Conservation (phyloP, 2,113 vertebrate species). For the Hypanus sabinus region DNA sequence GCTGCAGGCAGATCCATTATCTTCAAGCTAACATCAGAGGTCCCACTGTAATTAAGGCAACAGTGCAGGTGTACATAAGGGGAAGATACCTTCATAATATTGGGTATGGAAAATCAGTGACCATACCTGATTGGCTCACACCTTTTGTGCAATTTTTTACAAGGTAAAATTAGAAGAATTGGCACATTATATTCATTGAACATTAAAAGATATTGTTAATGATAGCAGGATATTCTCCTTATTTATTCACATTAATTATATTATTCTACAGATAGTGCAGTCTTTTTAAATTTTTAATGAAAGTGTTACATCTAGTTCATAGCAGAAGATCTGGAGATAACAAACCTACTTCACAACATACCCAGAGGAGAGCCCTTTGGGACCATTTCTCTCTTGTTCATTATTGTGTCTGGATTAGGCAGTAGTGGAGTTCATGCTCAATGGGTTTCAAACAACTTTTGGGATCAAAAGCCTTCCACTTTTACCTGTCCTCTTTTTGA, state of each 20-base stretch:
- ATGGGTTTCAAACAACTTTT: conserved; percentile 64
- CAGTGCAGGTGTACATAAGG: conserved; percentile 6
- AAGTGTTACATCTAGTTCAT: conserved; percentile 68
- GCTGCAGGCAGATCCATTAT: conserved; percentile 14
- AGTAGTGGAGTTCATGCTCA: conserved; percentile 63
- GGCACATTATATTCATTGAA: not conserved
- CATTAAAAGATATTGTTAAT: not conserved
- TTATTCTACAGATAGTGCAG: not conserved
- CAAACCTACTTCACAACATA: conserved; percentile 66
- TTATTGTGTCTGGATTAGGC: conserved; percentile 72
- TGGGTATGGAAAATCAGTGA: conserved; percentile 6
- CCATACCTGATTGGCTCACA: not conserved
- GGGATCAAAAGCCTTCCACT: conserved; percentile 61
- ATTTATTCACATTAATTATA: not conserved
- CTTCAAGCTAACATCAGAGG: conserved; percentile 30
- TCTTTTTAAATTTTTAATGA: conserved; percentile 29
- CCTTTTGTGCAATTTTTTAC: not conserved
- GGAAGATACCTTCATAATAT: not conserved
- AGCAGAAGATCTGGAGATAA: conserved; percentile 60
- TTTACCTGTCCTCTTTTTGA: conserved; percentile 52
- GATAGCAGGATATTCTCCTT: too few relatives aligned
- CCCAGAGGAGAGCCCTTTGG: conserved; percentile 51
- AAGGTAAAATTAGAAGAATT: not conserved
- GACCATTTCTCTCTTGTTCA: conserved; percentile 63
- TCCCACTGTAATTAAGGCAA: conserved; percentile 29